Evolutionary conservation across 2,797 vertebrate genomes (phyloP).

Genomic region (Dromococcyx pavoninus): DNA sequence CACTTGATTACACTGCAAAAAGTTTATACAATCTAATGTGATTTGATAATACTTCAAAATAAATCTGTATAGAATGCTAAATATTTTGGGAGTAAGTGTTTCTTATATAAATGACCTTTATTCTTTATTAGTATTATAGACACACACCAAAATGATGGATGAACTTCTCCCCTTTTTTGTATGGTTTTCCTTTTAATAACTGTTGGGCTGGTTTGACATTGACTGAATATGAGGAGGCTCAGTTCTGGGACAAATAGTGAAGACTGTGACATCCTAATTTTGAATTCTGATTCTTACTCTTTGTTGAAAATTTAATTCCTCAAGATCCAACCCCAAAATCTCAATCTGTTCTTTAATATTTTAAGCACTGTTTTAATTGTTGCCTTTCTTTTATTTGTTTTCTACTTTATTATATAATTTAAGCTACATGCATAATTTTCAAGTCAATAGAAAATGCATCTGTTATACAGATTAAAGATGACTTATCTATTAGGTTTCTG

Average conservation of each 20-base stretch:
- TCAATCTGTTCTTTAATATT: neutral
- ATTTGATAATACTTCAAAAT: constrained; percentile 6
- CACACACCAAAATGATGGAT: neutral
- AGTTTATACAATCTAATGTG: constrained; percentile 14
- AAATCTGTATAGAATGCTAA: constrained; percentile 3
- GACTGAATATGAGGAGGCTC: neutral
- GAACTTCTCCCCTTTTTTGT: fast-evolving
- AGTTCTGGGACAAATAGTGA: neutral
- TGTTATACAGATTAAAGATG: neutral
- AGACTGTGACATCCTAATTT: neutral
- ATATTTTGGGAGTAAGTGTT: neutral
- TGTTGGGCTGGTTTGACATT: neutral
- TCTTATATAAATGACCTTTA: neutral
- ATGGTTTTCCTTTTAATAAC: neutral
- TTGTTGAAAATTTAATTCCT: neutral
- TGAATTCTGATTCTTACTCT: neutral
- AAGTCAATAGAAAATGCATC: neutral
- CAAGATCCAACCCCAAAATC: neutral
- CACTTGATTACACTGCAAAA: constrained; percentile 32
- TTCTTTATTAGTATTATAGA: neutral
- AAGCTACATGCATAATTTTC: neutral
- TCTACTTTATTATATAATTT: neutral
- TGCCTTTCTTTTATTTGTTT: neutral
- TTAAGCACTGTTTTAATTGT: neutral
- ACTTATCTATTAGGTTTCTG: neutral